Base-by-base conservation (phyloP, 2,888 invertebrate species). In the Oxytorus armatus region DNA sequence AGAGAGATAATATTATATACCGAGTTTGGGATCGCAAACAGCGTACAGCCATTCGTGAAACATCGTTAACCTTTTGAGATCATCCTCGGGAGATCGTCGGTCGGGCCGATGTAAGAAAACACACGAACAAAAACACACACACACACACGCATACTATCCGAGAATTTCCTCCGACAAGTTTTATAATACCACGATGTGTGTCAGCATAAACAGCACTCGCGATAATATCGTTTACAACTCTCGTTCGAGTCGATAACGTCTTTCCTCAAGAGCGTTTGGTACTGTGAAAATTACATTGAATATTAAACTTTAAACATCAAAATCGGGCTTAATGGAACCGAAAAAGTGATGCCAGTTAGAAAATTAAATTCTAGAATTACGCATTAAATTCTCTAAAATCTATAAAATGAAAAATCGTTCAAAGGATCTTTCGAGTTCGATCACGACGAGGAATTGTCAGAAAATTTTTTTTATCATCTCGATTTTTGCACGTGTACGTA, bases 11-110 rank as follows among this genome's bases (percentile, higher is more conserved):
- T 10, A 11, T 16, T 47, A 51, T 51, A 51, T 51, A 36, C 18
- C 16, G 74, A 74, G 79, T 36, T 29, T 1, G 29, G 5, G 49
- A 44, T 42, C 53, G 44, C 42, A 36, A 39, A 51, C 69, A 61
- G 33, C 21, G 23, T 23, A 23, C 8, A 29, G 49, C 21, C 68
- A 86, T 85, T 66, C 83, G 83, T 79, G 83, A 85, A 86, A 82
- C 86, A 84, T 87, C 86, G 86, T 88, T 88, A 88, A 88, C 88
- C 88, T 88, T 88, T 53, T 86, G 86, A 85, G 85, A 86, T 84
- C 83, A 85, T 86, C 84, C 82, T 83, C 81, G 74, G 69, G 14
- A 68, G 70, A 51, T 75, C 68, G 57, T 33, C 49, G 23, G 69
- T 61, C 53, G 55, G 55, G 51, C 10, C 66, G 14, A 42, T 25